Conservation (phyloP, 92 coral and sea anemone genomes). For the Porites lobata region DNA sequence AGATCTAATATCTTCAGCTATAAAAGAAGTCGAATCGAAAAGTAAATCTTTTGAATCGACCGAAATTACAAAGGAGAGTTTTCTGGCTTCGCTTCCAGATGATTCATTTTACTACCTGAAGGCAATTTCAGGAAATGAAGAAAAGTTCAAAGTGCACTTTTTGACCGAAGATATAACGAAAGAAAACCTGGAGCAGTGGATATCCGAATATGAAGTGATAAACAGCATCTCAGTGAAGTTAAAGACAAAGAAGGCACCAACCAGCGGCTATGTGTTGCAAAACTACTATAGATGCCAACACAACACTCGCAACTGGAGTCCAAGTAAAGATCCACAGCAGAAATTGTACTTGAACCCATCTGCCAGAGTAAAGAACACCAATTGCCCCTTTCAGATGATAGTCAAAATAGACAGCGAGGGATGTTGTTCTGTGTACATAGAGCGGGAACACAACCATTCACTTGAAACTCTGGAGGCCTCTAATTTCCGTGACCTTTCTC, state of each 20-base stretch:
- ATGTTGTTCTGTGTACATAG: constrained; percentile 65
- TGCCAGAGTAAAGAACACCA: constrained; percentile 62
- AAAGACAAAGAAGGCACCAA: too few relatives aligned
- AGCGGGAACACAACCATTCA: constrained; percentile 83
- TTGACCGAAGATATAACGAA: constrained; percentile 22
- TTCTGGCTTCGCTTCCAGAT: constrained; percentile 1
- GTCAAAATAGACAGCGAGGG: constrained; percentile 62
- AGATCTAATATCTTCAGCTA: too few relatives aligned
- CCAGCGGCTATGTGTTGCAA: too few relatives aligned
- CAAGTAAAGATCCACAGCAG: constrained; percentile 65
- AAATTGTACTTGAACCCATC: constrained; percentile 13
- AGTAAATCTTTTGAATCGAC: constrained; percentile 2
- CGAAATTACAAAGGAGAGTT: constrained; percentile 2
- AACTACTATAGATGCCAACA: too few relatives aligned
- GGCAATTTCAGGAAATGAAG: too few relatives aligned
- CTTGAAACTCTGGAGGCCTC: constrained; percentile 56
- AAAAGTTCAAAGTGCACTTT: neutral
- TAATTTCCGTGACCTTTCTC: too few relatives aligned
- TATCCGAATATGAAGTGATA: constrained; percentile 29
- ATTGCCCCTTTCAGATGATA: constrained; percentile 72
- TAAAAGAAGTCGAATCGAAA: constrained; percentile 5
- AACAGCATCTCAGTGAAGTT: neutral
- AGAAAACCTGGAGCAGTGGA: constrained; percentile 35
- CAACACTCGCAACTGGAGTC: neutral
- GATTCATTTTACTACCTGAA: neutral